Percentiles rank a stretch among this genome's conserved stretches.
phyloP scores from a whole-genome alignment of 2,113 vertebrate genomes.

The Oriolus oriolus region DNA sequence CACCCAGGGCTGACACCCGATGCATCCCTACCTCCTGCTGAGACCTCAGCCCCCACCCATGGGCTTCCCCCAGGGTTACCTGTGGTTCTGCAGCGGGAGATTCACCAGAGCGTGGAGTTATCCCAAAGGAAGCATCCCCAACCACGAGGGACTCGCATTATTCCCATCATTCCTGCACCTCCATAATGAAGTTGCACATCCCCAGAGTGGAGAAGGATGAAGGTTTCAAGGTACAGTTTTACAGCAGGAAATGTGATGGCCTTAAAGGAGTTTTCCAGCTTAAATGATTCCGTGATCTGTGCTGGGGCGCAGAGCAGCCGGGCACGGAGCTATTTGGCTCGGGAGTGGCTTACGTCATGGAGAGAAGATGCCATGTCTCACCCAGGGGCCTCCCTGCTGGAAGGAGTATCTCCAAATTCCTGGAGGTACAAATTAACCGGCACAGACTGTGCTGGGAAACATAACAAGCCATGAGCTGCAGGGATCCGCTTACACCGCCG shows the following conservation, averaged over 20 bases:
- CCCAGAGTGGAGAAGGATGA: neutral
- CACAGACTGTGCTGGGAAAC: conserved; percentile 51
- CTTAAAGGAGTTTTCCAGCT: neutral
- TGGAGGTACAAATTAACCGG: conserved; percentile 25
- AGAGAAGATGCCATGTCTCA: neutral
- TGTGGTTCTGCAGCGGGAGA: neutral
- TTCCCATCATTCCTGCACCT: neutral
- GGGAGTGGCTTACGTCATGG: neutral
- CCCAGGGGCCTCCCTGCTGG: conserved; percentile 51
- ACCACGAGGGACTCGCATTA: rapidly evolving
- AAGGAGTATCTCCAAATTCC: conserved; percentile 53
- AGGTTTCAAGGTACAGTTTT: neutral
- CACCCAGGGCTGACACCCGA: conserved; percentile 34
- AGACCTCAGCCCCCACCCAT: neutral
- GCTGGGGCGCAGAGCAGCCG: neutral
- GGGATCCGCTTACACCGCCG: neutral
- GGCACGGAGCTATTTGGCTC: neutral
- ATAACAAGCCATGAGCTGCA: conserved; percentile 4
- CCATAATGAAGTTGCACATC: rapidly evolving
- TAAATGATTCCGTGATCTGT: rapidly evolving
- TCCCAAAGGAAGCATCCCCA: neutral
- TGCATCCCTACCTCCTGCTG: neutral
- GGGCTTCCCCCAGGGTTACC: conserved; percentile 14
- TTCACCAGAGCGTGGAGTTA: rapidly evolving
- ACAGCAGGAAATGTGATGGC: neutral